These are phyloP conservation scores for Saturnia japonica DNA, from an alignment of 2,888 invertebrate species.

Conservation along the genomic window DNA sequence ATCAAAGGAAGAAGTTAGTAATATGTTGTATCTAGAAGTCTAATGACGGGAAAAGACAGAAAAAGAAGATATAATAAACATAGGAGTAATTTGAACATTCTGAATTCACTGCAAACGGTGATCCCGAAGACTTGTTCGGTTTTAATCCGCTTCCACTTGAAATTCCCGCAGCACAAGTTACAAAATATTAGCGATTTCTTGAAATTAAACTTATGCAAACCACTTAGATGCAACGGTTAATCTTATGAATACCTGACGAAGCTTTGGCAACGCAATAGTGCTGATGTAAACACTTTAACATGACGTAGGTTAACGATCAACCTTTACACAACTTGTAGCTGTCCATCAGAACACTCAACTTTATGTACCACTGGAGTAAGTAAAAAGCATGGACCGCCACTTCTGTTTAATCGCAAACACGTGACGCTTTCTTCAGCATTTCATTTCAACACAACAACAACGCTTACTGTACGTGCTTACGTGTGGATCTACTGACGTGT, in stretches of 20 bases:
- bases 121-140: constrained; percentile 44
- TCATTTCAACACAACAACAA: background rate
- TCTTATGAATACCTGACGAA: background rate
- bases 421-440: background rate
- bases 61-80: background rate
- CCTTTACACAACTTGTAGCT: background rate
- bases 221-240: background rate
- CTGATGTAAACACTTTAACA: background rate
- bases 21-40: too few relatives aligned
- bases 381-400: background rate
- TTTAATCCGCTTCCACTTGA: constrained; percentile 47
- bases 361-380: background rate
- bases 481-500: background rate
- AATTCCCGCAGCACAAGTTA: constrained; percentile 27
- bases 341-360: background rate
- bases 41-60: background rate
- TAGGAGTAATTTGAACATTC: background rate
- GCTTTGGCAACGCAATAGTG: background rate
- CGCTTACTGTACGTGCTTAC: background rate
- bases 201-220: background rate
- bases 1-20: background rate
- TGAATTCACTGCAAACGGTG: constrained; percentile 30
- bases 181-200: constrained; percentile 12
- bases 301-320: background rate
- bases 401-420: background rate